A percentile compares a stretch with the other conserved stretches of the same genome.
phyloP scores from a whole-genome alignment of 2,113 vertebrate species.

The Hemiprocne comata region DNA sequence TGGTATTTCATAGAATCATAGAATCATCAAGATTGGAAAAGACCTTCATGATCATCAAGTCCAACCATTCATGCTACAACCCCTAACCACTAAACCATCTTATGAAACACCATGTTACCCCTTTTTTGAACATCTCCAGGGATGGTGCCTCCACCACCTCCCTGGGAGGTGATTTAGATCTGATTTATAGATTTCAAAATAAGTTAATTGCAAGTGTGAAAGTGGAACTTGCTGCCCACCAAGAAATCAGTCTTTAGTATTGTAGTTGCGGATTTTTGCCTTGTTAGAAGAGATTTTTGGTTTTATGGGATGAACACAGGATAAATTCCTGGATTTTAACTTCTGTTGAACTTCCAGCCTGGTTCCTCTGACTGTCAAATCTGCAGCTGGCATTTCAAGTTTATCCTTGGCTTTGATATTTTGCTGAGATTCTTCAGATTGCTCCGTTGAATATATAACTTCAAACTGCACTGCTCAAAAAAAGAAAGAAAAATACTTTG shows the following conservation, averaged over 20 bases:
- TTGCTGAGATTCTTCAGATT: neutral
- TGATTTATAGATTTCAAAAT: neutral
- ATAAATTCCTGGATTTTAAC: conserved; percentile 42
- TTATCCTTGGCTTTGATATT: neutral
- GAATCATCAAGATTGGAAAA: too few species aligned
- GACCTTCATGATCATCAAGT: too few species aligned
- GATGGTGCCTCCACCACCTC: too few species aligned
- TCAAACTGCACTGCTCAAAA: conserved; percentile 6
- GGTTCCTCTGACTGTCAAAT: conserved; percentile 62
- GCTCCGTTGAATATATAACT: neutral
- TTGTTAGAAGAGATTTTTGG: neutral
- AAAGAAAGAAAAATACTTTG: neutral
- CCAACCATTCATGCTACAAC: too few species aligned
- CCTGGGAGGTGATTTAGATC: neutral
- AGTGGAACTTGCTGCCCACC: neutral
- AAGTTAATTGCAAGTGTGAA: neutral
- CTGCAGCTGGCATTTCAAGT: neutral
- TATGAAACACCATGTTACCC: too few species aligned
- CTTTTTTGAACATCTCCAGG: too few species aligned
- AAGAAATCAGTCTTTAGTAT: conserved; percentile 81
- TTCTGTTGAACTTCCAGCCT: conserved; percentile 70
- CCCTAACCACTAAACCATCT: too few species aligned
- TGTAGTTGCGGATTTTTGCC: conserved; percentile 87
- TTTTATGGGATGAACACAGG: conserved; percentile 10
- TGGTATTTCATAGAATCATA: neutral